A percentile compares a stretch with the other conserved stretches of the same genome.
Evolutionary conservation across 1,140 invertebrate genomes (phyloP).

Genomic region (Neodiprion virginianus): DNA sequence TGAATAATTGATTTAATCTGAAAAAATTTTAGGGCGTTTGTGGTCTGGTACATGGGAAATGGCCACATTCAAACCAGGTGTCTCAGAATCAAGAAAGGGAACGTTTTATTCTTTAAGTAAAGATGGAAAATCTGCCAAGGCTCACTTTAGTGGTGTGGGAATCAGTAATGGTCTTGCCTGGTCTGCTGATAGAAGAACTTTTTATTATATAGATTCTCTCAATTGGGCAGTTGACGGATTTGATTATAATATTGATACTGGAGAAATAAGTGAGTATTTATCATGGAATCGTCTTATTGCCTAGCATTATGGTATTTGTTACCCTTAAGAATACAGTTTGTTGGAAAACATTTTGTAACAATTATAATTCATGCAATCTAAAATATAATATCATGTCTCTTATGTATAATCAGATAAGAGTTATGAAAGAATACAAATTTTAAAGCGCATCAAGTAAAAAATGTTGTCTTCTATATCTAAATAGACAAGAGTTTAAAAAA

Average conservation of each 20-base stretch:
- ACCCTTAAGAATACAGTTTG: not conserved
- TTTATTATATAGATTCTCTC: slow-evolving; percentile 77
- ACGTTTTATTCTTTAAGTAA: not conserved
- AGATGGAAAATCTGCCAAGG: not conserved
- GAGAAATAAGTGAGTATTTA: slow-evolving; percentile 67
- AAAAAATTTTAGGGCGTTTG: not conserved
- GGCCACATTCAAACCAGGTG: not conserved
- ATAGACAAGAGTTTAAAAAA: not conserved
- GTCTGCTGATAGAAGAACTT: slow-evolving; percentile 70
- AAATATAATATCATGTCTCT: too few species aligned
- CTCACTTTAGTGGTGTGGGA: slow-evolving; percentile 48
- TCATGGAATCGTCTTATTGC: too few species aligned
- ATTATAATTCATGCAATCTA: not conserved
- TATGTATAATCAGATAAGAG: too few species aligned
- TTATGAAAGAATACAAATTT: not conserved
- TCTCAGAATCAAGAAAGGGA: not conserved
- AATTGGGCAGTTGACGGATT: slow-evolving; percentile 72
- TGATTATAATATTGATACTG: slow-evolving; percentile 73
- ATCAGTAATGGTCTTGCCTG: slow-evolving; percentile 84
- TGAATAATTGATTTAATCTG: too few species aligned
- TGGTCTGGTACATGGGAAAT: slow-evolving; percentile 7
- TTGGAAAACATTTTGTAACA: not conserved
- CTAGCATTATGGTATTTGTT: too few species aligned
- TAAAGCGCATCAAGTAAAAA: slow-evolving; percentile 17
- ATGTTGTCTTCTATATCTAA: too few species aligned